Evolutionary conservation across 2,888 invertebrate genomes (phyloP), one percentile per base, ranked within the genome.

Genomic region (Beris morrisii): DNA sequence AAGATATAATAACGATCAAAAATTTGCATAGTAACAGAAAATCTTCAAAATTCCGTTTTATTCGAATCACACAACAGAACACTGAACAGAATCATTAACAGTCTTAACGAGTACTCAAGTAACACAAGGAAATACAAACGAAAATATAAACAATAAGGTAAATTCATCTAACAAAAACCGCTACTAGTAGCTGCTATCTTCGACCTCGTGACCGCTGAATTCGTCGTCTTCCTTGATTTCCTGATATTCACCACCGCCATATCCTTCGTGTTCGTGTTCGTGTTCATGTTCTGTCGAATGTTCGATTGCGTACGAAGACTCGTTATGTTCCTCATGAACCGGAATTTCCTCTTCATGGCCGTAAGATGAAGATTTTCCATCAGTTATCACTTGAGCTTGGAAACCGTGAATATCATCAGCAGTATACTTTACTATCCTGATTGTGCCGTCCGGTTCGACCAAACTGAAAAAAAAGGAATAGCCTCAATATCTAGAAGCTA

Each of bases 391-490:
- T 73, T 79, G 76, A 15, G 81, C 91, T 82, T 87, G 87, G 82
- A 91, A 91, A 50, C 91, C 91, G 74, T 88, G 87, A 73, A 84
- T 83, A 63, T 87, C 85, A 78, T 91, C 90, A 9, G 91, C 89
- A 1, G 86, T 87, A 74, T 91, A 91, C 73, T 86, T 84, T 52
- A 92, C 91, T 57, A 87, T 84, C 72, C 91, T 83, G 65, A 89
- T 81, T 67, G 86, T 84, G 70, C 91, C 91, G 77, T 91, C 90
- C 48, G 91, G 87, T 76, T 91, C 90, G 46, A 90, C 85, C 38
- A 91, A 80, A 53, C 86, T 86, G 31, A 22, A 65, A 61, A 48
- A 22, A 55, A 28, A 2, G 28, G 32, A 55, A 55, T 38, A 43
- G 43, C 15, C 4, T 55, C 38, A 32, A 7, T 52, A 15, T n/a